These are phyloP conservation scores for Sebastes fasciatus DNA, from an alignment of 2,113 vertebrate species.

Conservation along the genomic window DNA sequence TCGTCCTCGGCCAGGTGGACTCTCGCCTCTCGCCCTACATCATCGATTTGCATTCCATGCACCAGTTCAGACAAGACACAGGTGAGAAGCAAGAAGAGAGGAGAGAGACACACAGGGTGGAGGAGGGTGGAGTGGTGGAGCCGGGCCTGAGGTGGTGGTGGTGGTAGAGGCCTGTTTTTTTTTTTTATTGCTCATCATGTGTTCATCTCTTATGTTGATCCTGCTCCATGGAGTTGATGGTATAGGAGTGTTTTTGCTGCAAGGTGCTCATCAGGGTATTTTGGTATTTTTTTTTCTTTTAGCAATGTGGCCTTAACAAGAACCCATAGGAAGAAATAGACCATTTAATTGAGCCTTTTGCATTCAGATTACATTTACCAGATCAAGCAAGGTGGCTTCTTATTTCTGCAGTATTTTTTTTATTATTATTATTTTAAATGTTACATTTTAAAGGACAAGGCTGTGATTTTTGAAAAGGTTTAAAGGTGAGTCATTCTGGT, in stretches of 20 bases:
- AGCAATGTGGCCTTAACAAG: constrained; percentile 78
- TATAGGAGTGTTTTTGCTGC: not conserved
- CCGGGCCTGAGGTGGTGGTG: not conserved
- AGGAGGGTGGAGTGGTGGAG: constrained; percentile 40
- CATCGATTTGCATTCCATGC: constrained; percentile 96
- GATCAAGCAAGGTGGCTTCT: not conserved
- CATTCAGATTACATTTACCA: constrained; percentile 59
- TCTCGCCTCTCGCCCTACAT: constrained; percentile 92
- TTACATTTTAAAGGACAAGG: not conserved
- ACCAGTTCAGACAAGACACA: constrained; percentile 95
- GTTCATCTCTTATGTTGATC: constrained; percentile 7
- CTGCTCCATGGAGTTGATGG: not conserved
- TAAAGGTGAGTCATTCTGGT: constrained; percentile 23
- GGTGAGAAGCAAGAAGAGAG: constrained; percentile 79
- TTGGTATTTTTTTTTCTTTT: constrained; percentile 26
- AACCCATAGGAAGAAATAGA: constrained; percentile 19
- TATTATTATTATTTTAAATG: not conserved
- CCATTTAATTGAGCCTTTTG: constrained; percentile 62
- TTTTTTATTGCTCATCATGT: constrained; percentile 22
- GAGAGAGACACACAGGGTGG: not conserved
- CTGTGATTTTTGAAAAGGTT: constrained; percentile 20
- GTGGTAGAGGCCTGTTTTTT: constrained; percentile 50
- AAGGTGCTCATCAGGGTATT: constrained; percentile 41
- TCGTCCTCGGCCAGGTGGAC: constrained; percentile 95
- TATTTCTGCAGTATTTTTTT: not conserved